These are phyloP conservation scores for Eurystomus gularis DNA, from an alignment of 2,113 vertebrate genomes.

Conservation along the genomic window DNA sequence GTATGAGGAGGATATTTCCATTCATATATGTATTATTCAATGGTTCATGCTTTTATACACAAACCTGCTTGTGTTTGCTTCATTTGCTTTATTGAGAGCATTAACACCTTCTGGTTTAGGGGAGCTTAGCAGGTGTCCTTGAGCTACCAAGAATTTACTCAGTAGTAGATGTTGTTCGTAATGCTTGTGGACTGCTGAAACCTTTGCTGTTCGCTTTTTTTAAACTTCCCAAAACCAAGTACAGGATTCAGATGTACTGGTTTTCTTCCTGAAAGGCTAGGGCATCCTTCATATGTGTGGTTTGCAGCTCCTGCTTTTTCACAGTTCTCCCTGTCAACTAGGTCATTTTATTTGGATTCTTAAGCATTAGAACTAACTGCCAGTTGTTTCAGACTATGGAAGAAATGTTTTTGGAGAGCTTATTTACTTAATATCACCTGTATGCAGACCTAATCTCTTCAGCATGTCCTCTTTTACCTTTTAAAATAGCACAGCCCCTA, in stretches of 20 bases:
- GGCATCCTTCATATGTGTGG: background rate
- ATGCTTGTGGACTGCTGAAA: background rate
- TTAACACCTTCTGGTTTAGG: background rate
- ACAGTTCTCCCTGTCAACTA: background rate
- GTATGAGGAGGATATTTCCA: background rate
- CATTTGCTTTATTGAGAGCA: background rate
- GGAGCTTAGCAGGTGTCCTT: background rate
- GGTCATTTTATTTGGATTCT: background rate
- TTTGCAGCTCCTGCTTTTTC: background rate
- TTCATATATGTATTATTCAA: background rate
- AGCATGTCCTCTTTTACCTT: background rate
- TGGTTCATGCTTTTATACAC: background rate
- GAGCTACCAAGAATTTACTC: background rate
- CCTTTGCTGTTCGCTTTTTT: background rate
- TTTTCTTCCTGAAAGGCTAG: background rate
- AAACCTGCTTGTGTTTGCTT: background rate
- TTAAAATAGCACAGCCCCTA: background rate
- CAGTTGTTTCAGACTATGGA: background rate
- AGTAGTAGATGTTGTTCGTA: background rate
- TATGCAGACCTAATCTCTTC: background rate
- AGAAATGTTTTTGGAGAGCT: background rate
- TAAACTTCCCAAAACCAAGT: background rate
- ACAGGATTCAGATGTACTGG: background rate
- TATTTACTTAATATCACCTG: background rate
- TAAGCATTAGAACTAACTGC: background rate